Base-by-base conservation (phyloP, 2,113 vertebrate species). In the Chaetorhynchus papuensis region DNA sequence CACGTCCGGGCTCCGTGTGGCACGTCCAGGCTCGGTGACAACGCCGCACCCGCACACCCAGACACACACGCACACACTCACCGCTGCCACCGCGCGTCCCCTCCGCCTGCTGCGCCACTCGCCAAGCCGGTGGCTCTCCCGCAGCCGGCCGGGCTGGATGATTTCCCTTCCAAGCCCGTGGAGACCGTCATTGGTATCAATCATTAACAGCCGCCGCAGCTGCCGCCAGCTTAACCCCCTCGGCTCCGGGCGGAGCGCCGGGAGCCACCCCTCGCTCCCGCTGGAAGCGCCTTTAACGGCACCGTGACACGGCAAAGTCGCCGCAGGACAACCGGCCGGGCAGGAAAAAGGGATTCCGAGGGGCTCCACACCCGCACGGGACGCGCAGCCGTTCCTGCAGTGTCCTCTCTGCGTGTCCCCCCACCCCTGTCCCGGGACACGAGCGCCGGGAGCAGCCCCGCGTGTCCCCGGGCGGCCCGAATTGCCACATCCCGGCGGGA, bases 191-290 rank as follows among this genome's bases (percentile, higher is more conserved):
- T 31, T 27, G 96, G 92, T 91, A 98, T 97, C 97, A 98, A 98
- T 98, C 98, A 98, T 98, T 98, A 98, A 98, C 97, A 90, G 96
- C 84, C 95, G 74, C 91, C 87, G 96, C 89, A 35, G 96, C 95
- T 81, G 94, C 90, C 89, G 39, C 90, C 87, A 24, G 68, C 72
- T 98, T 98, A 98, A 98, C 98, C 97, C 97, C 91, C 95, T 98
- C 94, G 9, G 89, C 80, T 37, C 97, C 90, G 23, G 84, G 83
- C 24, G 3, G 15, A 61, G 92, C 74, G 44, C 7, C 15, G 31
- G 42, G 24, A 65, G 53, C 65, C 41, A 6, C 6, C 63, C 61
- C 27, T 2, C 1, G 30, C 27, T 57, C 3, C 28, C 8, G 0
- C 26, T 10, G 30, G 8, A 18, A 76, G 41, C 5, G 45, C 50